Conservation (phyloP, 2,888 invertebrate species). For the Perizoma affinitatum region DNA sequence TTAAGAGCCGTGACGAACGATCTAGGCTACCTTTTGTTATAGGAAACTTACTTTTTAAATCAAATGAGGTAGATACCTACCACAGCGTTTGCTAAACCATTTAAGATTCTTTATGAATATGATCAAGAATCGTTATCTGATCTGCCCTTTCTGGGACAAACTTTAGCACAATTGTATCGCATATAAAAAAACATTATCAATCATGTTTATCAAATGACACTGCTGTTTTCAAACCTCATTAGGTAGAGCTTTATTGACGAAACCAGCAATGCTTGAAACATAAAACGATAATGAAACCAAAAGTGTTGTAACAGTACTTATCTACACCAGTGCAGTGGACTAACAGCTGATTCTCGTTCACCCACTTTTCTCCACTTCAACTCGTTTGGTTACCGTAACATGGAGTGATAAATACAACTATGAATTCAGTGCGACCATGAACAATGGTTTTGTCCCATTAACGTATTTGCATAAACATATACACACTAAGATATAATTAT, state of each 20-base stretch:
- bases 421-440: slow-evolving; percentile 10
- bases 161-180: neutral
- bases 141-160: too few relatives aligned
- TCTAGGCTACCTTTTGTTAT: too few relatives aligned
- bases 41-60: too few relatives aligned
- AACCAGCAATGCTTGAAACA: slow-evolving; percentile 39
- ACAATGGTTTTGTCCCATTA: too few relatives aligned
- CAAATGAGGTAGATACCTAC: too few relatives aligned
- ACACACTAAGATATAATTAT: too few relatives aligned
- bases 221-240: slow-evolving; percentile 14
- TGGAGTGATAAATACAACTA: slow-evolving; percentile 18
- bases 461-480: too few relatives aligned
- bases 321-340: slow-evolving; percentile 17
- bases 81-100: too few relatives aligned
- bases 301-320: slow-evolving; percentile 29
- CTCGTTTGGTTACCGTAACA: slow-evolving; percentile 56
- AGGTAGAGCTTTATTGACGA: slow-evolving; percentile 36
- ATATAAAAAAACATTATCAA: slow-evolving; percentile 1
- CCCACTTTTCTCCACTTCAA: slow-evolving; percentile 69
- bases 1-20: too few relatives aligned
- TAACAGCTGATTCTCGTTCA: slow-evolving; percentile 56
- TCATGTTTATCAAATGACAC: slow-evolving; percentile 17
- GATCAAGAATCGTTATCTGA: too few relatives aligned
- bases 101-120: too few relatives aligned
- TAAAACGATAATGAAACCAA: slow-evolving; percentile 26